These are phyloP conservation scores for Amiota mariae DNA, from an alignment of 2,888 invertebrate species.

Conservation along the genomic window DNA sequence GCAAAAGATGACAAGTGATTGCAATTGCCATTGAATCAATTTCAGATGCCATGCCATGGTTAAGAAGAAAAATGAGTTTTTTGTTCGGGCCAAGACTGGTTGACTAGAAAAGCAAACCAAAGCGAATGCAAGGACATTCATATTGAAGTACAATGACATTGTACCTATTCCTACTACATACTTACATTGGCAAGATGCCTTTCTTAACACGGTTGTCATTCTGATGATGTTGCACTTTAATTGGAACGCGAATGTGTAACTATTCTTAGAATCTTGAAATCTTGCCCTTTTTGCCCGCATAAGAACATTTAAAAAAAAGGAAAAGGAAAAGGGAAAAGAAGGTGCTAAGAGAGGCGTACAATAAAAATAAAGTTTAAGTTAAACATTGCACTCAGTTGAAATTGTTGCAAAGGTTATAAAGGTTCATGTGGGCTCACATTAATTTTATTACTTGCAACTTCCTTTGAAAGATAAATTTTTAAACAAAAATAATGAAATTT, in stretches of 20 bases:
- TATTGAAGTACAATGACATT: neutral
- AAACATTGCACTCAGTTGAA: neutral
- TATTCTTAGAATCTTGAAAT: constrained; percentile 2
- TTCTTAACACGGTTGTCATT: neutral
- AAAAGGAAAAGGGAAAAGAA: no score
- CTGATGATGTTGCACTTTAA: constrained; percentile 20
- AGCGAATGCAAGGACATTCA: constrained; percentile 3
- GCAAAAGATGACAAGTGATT: neutral
- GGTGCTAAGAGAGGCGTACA: no score
- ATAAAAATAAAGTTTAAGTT: neutral
- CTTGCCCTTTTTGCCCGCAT: no score
- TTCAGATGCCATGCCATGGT: neutral
- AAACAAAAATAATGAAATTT: neutral
- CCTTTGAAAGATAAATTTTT: neutral
- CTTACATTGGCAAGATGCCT: neutral
- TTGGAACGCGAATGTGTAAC: constrained; percentile 17
- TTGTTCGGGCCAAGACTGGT: no score
- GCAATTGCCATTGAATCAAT: neutral
- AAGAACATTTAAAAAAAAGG: no score
- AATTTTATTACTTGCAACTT: constrained; percentile 20
- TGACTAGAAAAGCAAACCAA: no score
- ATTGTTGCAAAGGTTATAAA: neutral
- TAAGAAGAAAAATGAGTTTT: no score
- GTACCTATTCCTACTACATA: neutral
- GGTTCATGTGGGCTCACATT: neutral